Percentiles rank a stretch among this genome's conserved stretches.
These are phyloP conservation scores for Pachyuromys duprasi DNA, from an alignment of 2,797 vertebrate species.

Conservation along the genomic window DNA sequence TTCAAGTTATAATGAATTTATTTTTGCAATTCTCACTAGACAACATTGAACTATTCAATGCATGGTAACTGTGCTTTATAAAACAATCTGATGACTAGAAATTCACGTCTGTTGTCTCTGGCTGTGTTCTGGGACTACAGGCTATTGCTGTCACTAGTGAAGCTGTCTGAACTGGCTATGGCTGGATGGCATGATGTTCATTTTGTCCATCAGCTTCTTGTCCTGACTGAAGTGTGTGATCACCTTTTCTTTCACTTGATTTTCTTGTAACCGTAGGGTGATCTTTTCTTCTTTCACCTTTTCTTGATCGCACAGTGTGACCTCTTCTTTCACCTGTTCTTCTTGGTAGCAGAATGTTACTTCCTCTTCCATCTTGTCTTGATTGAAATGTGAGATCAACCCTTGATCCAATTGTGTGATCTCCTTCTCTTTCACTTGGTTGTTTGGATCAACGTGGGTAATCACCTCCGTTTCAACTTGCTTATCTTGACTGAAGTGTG, in stretches of 20 bases:
- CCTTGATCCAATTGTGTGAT: background rate
- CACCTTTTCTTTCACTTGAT: background rate
- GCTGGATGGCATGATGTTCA: background rate
- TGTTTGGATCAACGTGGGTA: background rate
- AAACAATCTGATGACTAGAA: too few relatives aligned
- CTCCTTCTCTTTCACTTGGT: background rate
- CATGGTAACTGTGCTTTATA: too few relatives aligned
- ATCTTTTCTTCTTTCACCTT: background rate
- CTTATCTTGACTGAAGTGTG: too few relatives aligned
- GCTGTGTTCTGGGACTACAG: background rate
- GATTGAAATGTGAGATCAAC: background rate
- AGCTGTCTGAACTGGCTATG: background rate
- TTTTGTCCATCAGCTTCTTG: background rate
- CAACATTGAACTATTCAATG: background rate
- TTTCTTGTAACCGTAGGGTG: background rate
- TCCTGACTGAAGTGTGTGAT: background rate
- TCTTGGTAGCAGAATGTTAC: background rate
- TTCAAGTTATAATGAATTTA: background rate
- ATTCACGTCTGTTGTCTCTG: background rate
- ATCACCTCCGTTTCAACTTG: background rate
- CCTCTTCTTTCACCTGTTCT: background rate
- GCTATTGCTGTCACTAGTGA: background rate
- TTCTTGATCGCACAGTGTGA: background rate
- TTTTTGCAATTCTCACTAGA: background rate
- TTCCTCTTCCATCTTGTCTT: background rate